These are phyloP conservation scores for Esox masquinongy DNA, from an alignment of 2,797 vertebrate genomes.

Conservation along the genomic window DNA sequence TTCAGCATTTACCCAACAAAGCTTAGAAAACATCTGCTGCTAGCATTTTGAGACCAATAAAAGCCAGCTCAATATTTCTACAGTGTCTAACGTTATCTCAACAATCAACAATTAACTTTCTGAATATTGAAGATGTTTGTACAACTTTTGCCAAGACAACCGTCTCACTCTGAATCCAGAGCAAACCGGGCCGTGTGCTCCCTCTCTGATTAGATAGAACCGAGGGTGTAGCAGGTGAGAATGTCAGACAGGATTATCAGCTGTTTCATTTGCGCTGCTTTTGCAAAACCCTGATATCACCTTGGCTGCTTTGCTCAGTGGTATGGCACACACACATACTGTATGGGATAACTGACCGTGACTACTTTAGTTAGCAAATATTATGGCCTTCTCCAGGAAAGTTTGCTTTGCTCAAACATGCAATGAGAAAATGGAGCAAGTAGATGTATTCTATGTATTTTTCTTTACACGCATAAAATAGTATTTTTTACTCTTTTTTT, in stretches of 20 bases:
- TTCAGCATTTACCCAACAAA: not conserved
- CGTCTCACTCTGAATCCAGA: slow-evolving; percentile 36
- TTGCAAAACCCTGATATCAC: slow-evolving; percentile 53
- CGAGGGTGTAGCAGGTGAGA: slow-evolving; percentile 46
- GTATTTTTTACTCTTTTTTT: not conserved
- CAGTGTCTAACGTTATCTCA: slow-evolving; percentile 50
- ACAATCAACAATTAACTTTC: slow-evolving; percentile 71
- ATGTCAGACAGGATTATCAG: slow-evolving; percentile 68
- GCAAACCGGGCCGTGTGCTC: slow-evolving; percentile 58
- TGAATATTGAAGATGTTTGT: slow-evolving; percentile 64
- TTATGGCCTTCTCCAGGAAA: slow-evolving; percentile 19
- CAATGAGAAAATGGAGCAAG: not conserved
- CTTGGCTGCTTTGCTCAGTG: slow-evolving; percentile 33
- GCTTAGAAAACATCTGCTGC: slow-evolving; percentile 14
- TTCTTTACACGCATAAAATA: not conserved
- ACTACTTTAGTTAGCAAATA: slow-evolving; percentile 30
- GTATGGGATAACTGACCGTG: not conserved
- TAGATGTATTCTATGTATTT: not conserved
- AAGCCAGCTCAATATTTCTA: slow-evolving; percentile 32
- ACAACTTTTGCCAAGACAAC: slow-evolving; percentile 52
- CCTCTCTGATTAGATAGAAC: slow-evolving; percentile 66
- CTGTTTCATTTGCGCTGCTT: slow-evolving; percentile 54
- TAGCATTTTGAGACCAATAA: slow-evolving; percentile 66
- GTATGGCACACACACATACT: slow-evolving; percentile 6
- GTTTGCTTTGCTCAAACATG: slow-evolving; percentile 29